Evolutionary conservation across 2,888 invertebrate species (phyloP), one percentile per base, ranked within the genome.

Genomic region (Apantesis nais): DNA sequence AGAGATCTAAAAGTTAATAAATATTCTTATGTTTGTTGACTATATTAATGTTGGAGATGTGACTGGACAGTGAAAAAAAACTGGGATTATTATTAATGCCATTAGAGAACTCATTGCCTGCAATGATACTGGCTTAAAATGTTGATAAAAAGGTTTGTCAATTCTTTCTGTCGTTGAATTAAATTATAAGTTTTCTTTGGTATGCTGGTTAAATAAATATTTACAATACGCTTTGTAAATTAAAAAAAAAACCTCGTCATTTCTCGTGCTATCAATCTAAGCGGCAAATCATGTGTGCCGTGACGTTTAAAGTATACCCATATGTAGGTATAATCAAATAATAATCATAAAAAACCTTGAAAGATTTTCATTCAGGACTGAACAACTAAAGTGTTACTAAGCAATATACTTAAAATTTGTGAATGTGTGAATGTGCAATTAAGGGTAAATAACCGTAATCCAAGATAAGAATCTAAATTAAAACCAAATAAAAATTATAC

Each of bases 401-500:
- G 39, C 39, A 39, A 39, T 9, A 39, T 11, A 39, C 9, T 11
- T 58, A 34, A 67, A 63, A 72, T 70, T 70, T 69, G 66, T 67
- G 67, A 64, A 74, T 81, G 76, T 77, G 71, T 80, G 75, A 74
- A 76, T n/a, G 62, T 66, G 37, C 66, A 73, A 76, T 74, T 73
- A 77, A 63, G 19, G 41, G 71, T 71, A 75, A 80, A 79, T 74
- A 61, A 82, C 71, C 71, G 79, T 77, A 66, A 39, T 73, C 52
- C 63, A 29, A 71, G 66, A 77, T 65, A 22, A 65, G 3, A 81
- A 79, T 82, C 80, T 79, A n/a, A 75, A 80, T 80, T 80, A 78
- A 80, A 82, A 76, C 69, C 48, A 63, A 29, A 80, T 73, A 82
- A 82, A 80, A 80, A 82, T 80, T 76, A 80, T 70, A 68, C 66